Evolutionary conservation across 2,888 invertebrate species (phyloP).

Genomic region (Pelosia muscerda): DNA sequence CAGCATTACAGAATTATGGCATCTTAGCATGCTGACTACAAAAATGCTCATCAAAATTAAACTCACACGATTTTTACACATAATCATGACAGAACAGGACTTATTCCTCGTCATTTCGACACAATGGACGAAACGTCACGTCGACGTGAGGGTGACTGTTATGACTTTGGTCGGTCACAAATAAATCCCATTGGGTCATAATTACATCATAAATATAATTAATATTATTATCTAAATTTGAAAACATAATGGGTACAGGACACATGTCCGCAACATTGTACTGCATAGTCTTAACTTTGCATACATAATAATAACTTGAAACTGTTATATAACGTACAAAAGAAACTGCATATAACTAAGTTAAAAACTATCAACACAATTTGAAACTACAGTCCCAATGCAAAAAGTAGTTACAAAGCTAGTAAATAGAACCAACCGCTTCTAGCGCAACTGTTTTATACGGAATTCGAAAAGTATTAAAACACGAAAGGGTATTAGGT

Average conservation of each 20-base stretch:
- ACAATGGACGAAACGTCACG: no score
- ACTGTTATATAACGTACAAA: background rate
- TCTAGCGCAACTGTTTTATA: conserved; percentile 22
- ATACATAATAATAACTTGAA: background rate
- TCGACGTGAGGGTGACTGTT: no score
- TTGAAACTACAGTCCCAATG: conserved; percentile 15
- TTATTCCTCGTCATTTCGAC: no score
- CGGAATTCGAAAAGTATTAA: conserved; percentile 58
- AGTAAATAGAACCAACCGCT: conserved; percentile 10
- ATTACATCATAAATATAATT: no score
- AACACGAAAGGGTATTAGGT: conserved; percentile 70
- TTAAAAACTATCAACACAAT: conserved; percentile 13
- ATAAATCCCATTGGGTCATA: no score
- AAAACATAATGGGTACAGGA: no score
- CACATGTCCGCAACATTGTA: no score
- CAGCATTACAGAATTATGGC: background rate
- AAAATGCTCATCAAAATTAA: no score
- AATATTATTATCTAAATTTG: no score
- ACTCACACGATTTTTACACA: no score
- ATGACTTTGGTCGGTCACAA: no score
- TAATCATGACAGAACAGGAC: no score
- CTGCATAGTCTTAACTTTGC: background rate
- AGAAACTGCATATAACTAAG: conserved; percentile 2
- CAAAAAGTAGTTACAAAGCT: conserved; percentile 16
- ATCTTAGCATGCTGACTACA: background rate